Conservation (phyloP, 2,113 vertebrate genomes). For the Pipra filicauda region DNA sequence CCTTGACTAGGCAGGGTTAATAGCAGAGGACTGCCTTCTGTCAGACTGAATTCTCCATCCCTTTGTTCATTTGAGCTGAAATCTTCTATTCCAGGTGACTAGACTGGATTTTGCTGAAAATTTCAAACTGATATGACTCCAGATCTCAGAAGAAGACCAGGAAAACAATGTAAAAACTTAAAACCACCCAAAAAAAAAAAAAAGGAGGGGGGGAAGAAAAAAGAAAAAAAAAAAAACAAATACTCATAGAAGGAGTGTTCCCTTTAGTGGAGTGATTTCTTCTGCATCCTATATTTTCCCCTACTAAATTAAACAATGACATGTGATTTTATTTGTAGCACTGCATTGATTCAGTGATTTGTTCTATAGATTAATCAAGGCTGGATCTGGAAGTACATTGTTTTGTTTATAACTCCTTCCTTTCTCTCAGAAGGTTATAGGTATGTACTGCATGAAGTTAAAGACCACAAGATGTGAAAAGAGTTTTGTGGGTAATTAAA, state of each 20-base stretch:
- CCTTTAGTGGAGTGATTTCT: not conserved
- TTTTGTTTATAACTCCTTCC: not conserved
- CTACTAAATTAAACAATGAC: not conserved
- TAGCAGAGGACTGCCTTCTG: not conserved
- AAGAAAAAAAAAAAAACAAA: not conserved
- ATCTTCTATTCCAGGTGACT: not conserved
- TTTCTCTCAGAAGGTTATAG: not conserved
- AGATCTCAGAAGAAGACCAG: not conserved
- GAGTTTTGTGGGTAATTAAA: not conserved
- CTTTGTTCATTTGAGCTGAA: not conserved
- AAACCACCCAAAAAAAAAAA: not conserved
- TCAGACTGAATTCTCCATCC: not conserved
- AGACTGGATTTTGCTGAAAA: not conserved
- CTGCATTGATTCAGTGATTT: not conserved
- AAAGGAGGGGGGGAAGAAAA: rapidly evolving
- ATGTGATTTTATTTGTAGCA: not conserved
- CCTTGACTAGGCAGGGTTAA: not conserved
- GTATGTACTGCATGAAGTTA: not conserved
- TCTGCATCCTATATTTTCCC: not conserved
- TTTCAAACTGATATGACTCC: not conserved
- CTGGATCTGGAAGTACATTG: not conserved
- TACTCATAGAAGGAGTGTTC: not conserved
- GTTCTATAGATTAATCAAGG: not conserved
- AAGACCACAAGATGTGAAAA: not conserved
- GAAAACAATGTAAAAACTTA: not conserved